Evolutionary conservation across 2,797 vertebrate species (phyloP), one percentile per base, ranked within the genome.

Genomic region (Adelosebastes latens): DNA sequence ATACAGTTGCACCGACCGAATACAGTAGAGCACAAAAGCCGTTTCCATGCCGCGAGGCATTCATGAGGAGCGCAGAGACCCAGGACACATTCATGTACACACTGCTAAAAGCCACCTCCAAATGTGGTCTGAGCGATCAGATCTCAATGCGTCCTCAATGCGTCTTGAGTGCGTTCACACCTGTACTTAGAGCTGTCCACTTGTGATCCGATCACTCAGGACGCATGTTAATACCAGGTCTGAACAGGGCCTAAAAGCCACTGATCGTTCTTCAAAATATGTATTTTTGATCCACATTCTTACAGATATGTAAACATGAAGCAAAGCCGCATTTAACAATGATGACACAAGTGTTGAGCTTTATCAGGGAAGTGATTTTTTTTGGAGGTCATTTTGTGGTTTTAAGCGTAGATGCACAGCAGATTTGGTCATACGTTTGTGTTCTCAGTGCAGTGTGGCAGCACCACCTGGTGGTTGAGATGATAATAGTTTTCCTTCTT

Each of bases 391-490:
- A 12, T 34, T n/a, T n/a, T n/a, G n/a, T n/a, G n/a, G n/a, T n/a
- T n/a, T n/a, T n/a, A n/a, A 84, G 49, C 39, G 46, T 36, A 60
- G 70, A 34, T 24, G 12, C 5, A 42, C 9, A 14, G 20, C 20
- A 59, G 61, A 32, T 67, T 24, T 27, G 13, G 11, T 20, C 20
- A 5, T 4, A n/a, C 2, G 2, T 12, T 34, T 29, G 1, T 60
- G 36, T 46, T 65, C 22, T 27, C 18, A 59, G 46, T 13, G 36
- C 25, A 27, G 62, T 8, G 22, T 11, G 67, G 49, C 55, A 63
- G 77, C 82, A 2, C 88, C 91, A 53, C 79, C 89, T 75, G 56
- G 81, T 89, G 90, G 83, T 60, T 0, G 25, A 67, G 4, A 22
- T 75, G 39, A 8, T 4, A 1, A 49, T 10, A 10, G 22, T 49